phyloP scores from a whole-genome alignment of 2,113 vertebrate species.

The Cryptomyrus ogoouensis region DNA sequence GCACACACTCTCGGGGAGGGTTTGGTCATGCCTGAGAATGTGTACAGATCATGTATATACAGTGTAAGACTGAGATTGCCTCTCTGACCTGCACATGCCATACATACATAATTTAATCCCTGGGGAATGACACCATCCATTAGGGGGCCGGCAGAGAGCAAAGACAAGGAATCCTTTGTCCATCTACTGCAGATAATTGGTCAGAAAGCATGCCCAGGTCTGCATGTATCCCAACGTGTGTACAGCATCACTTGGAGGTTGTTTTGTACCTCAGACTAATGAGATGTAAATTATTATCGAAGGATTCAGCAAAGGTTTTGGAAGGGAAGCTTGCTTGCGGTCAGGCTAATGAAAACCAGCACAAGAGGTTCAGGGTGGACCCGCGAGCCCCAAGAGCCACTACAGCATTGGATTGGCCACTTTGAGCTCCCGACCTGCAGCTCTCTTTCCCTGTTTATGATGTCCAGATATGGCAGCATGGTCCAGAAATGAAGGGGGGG shows the following conservation, averaged over 20 bases:
- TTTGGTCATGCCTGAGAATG: background rate
- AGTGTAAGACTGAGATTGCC: background rate
- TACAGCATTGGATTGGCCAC: background rate
- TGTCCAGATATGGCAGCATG: background rate
- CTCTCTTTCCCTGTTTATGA: background rate
- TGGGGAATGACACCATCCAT: background rate
- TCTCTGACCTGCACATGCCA: background rate
- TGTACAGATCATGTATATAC: background rate
- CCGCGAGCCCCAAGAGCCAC: background rate
- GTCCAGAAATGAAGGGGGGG: background rate
- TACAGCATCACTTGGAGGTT: background rate
- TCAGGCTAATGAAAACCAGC: background rate
- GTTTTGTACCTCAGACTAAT: background rate
- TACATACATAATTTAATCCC: background rate
- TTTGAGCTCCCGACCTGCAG: background rate
- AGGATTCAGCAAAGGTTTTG: background rate
- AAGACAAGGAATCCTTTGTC: background rate
- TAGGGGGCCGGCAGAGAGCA: background rate
- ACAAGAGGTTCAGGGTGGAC: background rate
- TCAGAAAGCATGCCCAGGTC: background rate
- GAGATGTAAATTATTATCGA: background rate
- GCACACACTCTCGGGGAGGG: background rate
- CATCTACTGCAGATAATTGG: background rate
- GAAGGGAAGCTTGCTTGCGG: background rate
- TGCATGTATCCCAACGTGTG: background rate